Percentiles rank a stretch among this genome's conserved stretches.
These are phyloP conservation scores for Pollenia amentaria DNA, from an alignment of 2,888 invertebrate genomes.

Conservation along the genomic window DNA sequence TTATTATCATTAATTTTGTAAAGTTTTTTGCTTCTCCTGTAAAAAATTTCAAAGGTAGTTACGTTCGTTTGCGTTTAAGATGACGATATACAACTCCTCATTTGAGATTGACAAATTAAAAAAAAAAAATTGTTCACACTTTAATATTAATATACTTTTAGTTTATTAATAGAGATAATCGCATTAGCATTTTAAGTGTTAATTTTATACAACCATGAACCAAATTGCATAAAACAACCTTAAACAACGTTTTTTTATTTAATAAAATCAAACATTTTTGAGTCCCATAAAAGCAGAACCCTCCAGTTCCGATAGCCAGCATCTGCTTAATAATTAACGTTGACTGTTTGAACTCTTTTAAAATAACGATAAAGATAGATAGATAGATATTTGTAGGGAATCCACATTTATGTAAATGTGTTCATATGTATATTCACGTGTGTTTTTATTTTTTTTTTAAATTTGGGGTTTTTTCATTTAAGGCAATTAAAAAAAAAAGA, in stretches of 20 bases:
- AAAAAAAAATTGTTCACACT: constrained; percentile 3
- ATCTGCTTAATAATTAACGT: not conserved
- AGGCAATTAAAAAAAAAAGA: constrained; percentile 6
- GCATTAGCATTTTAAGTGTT: constrained; percentile 61
- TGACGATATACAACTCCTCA: not conserved
- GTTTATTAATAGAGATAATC: constrained; percentile 31
- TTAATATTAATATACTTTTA: not conserved
- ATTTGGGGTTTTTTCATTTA: not conserved
- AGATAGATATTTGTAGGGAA: not conserved
- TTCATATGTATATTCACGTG: not conserved
- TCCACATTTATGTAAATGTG: constrained; percentile 2
- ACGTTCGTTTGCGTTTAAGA: not conserved
- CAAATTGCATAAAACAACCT: constrained; percentile 54
- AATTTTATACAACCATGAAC: constrained; percentile 71
- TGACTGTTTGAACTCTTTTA: no score
- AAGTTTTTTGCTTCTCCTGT: no score
- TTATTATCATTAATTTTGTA: no score
- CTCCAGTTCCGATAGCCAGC: not conserved
- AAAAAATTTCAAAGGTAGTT: no score
- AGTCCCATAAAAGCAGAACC: constrained; percentile 5
- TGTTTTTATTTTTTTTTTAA: constrained; percentile 9
- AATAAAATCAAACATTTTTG: constrained; percentile 14
- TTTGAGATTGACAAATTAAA: constrained; percentile 21
- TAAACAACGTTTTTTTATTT: constrained; percentile 23
- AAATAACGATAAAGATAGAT: not conserved